phyloP scores from a whole-genome alignment of 1,140 invertebrate species.

The Nixonia krombeini region DNA sequence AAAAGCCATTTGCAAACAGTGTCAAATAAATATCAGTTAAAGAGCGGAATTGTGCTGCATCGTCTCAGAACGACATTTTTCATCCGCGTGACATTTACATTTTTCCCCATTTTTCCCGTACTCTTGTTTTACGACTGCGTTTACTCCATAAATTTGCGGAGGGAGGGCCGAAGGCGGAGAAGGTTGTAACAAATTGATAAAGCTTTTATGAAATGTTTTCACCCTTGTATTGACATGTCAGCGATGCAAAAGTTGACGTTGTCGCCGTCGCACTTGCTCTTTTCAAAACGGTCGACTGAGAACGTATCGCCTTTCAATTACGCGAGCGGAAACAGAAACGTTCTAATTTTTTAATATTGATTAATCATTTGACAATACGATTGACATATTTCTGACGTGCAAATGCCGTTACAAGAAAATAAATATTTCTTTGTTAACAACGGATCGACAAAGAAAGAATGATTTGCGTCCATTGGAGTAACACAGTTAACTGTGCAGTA shows the following conservation, averaged over 20 bases:
- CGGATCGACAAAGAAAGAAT: too few relatives aligned
- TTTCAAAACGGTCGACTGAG: background rate
- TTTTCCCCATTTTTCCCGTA: conserved; percentile 24
- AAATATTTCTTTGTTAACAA: too few relatives aligned
- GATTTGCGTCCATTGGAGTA: too few relatives aligned
- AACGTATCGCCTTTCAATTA: too few relatives aligned
- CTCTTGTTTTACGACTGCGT: conserved; percentile 30
- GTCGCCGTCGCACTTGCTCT: too few relatives aligned
- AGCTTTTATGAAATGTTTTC: conserved; percentile 40
- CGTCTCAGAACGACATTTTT: conserved; percentile 17
- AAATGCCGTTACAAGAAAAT: too few relatives aligned
- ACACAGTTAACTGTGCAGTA: too few relatives aligned
- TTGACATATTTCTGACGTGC: too few relatives aligned
- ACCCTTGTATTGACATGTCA: conserved; percentile 32
- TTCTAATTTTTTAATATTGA: too few relatives aligned
- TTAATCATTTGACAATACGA: too few relatives aligned
- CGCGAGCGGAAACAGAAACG: too few relatives aligned
- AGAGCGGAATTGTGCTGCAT: conserved; percentile 21
- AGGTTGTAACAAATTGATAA: conserved; percentile 41
- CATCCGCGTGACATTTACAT: conserved; percentile 2
- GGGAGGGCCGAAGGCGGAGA: conserved; percentile 17
- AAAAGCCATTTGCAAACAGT: background rate
- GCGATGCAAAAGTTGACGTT: conserved; percentile 15
- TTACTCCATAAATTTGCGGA: conserved; percentile 26
- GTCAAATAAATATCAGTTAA: conserved; percentile 1